Evolutionary conservation across 2,113 vertebrate species (phyloP), one percentile per base, ranked within the genome.

Genomic region (Enhydra lutris): DNA sequence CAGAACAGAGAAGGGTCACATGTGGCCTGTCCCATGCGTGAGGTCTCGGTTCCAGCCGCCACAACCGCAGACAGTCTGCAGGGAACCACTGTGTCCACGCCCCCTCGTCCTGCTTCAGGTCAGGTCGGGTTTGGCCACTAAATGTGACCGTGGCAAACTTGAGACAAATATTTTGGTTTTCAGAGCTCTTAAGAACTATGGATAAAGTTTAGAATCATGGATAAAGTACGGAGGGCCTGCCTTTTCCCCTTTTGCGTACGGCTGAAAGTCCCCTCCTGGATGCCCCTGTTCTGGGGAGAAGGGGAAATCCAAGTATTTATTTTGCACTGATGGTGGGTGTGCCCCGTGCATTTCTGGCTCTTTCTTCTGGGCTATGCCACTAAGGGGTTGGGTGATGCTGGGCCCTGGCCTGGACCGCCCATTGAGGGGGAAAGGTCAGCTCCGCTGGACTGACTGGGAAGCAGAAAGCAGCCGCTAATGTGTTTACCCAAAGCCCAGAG

Each of bases 401-500:
- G 57, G 65, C 65, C 21, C 52, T 0, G 21, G 47, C n/a, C 39
- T 21, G 65, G 26, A 74, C 67, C 82, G 88, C 76, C 47, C 12
- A 0, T 52, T 73, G 36, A n/a, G 92, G 96, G 71, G 65, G 45
- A 95, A 96, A 97, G 97, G 74, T 91, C 92, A 95, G 67, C 79
- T 45, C 52, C 8, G 76, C n/a, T 24, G 73, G 92, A 45, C 79
- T 0, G 1, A 50, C 80, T 0, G 1, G 63, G 61, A 80, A 95
- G 80, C 96, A 89, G 93, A 91, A 89, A 71, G 93, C 69, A n/a
- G 92, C n/a, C 36, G 3, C 92, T 98, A 97, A 98, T 96, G 97
- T 98, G 98, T 98, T 98, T 98, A 96, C 97, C 52, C 83, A 97
- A 6, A 2, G 50, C 93, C 39, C 13, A 71, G 78, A 94, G 96